Percentiles rank a stretch among this genome's conserved stretches.
Conservation (phyloP, 2,113 vertebrate species). For the Dendrocopos noguchii region DNA sequence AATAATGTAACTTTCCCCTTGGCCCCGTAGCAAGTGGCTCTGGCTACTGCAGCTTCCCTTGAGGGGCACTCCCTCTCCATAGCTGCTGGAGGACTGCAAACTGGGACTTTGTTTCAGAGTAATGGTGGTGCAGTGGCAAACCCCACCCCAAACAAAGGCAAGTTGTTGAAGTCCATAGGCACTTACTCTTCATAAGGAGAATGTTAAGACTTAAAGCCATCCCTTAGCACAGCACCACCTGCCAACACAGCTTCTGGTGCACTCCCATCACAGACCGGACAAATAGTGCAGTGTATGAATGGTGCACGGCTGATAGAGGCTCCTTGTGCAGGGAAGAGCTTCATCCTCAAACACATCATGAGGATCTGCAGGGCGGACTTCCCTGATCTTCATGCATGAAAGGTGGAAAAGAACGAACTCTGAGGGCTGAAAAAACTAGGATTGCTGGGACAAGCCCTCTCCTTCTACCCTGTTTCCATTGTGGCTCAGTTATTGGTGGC, state of each 20-base stretch:
- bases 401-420: neutral
- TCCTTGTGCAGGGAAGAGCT: neutral
- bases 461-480: neutral
- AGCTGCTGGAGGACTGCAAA: neutral
- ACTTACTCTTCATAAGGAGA: neutral
- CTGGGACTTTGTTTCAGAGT: slow-evolving; percentile 2
- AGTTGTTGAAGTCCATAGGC: slow-evolving; percentile 9
- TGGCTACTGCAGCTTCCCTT: slow-evolving; percentile 50
- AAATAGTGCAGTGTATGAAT: fast-evolving
- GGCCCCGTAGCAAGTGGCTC: slow-evolving; percentile 34
- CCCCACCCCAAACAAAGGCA: neutral
- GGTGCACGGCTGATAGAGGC: neutral
- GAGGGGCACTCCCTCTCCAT: neutral
- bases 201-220: neutral
- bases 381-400: neutral
- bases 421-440: neutral
- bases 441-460: neutral
- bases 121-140: neutral
- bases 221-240: neutral
- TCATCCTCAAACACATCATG: neutral
- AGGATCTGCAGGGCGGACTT: neutral
- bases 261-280: neutral
- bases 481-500: neutral
- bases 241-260: neutral
- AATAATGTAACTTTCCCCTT: slow-evolving; percentile 16